Conservation (phyloP, 2,113 vertebrate genomes). For the Talpa occidentalis region DNA sequence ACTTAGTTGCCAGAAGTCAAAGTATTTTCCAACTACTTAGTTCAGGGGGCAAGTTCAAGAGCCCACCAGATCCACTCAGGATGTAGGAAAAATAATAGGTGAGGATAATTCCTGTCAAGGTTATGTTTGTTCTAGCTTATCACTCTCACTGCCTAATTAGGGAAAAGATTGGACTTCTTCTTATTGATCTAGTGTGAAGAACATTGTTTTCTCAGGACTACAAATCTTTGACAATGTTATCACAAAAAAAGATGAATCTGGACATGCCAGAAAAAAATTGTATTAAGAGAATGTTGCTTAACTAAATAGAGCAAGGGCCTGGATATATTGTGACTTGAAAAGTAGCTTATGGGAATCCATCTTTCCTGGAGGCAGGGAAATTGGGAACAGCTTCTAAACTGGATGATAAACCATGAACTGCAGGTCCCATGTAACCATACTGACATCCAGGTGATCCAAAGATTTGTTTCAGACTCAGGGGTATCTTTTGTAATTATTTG, state of each 20-base stretch:
- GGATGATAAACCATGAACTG: background rate
- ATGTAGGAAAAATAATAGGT: slow-evolving; percentile 45
- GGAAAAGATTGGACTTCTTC: slow-evolving; percentile 43
- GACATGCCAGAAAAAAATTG: slow-evolving; percentile 51
- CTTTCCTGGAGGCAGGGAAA: slow-evolving; percentile 11
- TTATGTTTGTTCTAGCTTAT: slow-evolving; percentile 55
- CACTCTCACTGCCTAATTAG: slow-evolving; percentile 26
- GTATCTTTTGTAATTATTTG: background rate
- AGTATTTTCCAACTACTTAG: slow-evolving; percentile 68
- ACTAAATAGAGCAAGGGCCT: background rate
- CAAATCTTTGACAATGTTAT: slow-evolving; percentile 59
- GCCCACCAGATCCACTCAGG: slow-evolving; percentile 40
- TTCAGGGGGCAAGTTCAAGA: slow-evolving; percentile 66
- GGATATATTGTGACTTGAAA: background rate
- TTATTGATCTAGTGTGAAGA: slow-evolving; percentile 49
- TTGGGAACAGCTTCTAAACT: background rate
- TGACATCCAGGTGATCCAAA: background rate
- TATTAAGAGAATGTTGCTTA: slow-evolving; percentile 34
- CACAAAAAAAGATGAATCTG: slow-evolving; percentile 27
- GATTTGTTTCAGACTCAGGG: background rate
- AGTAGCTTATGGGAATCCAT: background rate
- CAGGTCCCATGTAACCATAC: background rate
- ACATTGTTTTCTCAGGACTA: slow-evolving; percentile 32
- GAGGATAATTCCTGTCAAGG: slow-evolving; percentile 63
- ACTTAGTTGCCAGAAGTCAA: slow-evolving; percentile 57